Conservation (phyloP, 1,140 invertebrate species). For the Galleria mellonella region DNA sequence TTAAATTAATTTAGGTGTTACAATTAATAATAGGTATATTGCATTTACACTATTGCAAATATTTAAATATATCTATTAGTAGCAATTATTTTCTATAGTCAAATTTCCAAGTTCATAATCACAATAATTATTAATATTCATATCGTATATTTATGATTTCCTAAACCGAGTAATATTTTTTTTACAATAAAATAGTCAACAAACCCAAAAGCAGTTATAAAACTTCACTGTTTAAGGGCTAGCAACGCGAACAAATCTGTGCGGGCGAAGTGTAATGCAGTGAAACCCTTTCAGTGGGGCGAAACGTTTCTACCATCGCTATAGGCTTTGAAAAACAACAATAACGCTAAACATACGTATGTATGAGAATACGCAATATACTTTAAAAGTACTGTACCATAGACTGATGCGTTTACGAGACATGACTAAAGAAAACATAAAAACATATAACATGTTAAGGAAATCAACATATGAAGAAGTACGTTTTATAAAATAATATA, state of each 20-base stretch:
- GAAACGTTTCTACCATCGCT: constrained; percentile 49
- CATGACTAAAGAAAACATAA: too few species aligned
- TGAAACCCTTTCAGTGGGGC: constrained; percentile 48
- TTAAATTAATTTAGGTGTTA: too few species aligned
- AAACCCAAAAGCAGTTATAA: constrained; percentile 51
- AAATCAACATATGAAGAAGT: too few species aligned
- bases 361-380: constrained; percentile 67
- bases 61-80: too few species aligned
- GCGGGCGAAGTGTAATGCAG: constrained; percentile 13
- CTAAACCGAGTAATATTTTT: constrained; percentile 42
- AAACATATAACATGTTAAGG: too few species aligned
- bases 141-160: too few species aligned
- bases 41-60: too few species aligned
- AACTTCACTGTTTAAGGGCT: constrained; percentile 27
- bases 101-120: too few species aligned
- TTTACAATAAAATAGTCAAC: constrained; percentile 59
- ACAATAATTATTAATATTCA: too few species aligned
- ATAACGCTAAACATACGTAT: constrained; percentile 57
- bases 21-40: too few species aligned
- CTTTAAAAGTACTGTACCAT: constrained; percentile 46
- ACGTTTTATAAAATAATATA: too few species aligned
- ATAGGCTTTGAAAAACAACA: constrained; percentile 67
- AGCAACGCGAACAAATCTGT: constrained; percentile 45
- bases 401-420: constrained; percentile 29
- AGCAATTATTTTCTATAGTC: too few species aligned